Evolutionary conservation across 2,797 vertebrate species (phyloP).

Genomic region (Eupleurogrammus muticus): DNA sequence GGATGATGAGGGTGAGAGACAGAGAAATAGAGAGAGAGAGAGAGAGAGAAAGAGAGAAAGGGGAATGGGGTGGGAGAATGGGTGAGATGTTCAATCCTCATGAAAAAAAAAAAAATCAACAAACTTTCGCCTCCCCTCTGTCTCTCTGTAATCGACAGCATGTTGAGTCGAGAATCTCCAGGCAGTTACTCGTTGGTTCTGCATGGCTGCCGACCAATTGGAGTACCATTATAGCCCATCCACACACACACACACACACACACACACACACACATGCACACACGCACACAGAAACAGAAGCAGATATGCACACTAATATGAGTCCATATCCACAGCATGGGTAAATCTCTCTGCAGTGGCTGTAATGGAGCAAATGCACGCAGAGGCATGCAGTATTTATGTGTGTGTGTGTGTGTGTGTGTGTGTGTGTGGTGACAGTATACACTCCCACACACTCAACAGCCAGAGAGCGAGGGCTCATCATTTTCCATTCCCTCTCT

Average conservation of each 20-base stretch:
- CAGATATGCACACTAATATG: neutral
- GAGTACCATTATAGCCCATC: slow-evolving; percentile 48
- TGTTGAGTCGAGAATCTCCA: slow-evolving; percentile 52
- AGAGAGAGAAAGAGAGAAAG: neutral
- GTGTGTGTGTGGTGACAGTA: neutral
- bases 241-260: slow-evolving; percentile 4
- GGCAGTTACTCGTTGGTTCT: slow-evolving; percentile 49
- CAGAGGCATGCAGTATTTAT: no score
- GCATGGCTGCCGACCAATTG: slow-evolving; percentile 48
- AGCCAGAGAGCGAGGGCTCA: neutral
- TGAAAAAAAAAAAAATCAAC: slow-evolving; percentile 39
- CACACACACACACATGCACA: slow-evolving; percentile 19
- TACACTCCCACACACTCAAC: neutral
- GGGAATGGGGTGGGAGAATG: slow-evolving; percentile 12
- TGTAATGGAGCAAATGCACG: slow-evolving; percentile 15
- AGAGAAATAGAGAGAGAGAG: neutral
- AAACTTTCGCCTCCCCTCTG: slow-evolving; percentile 2
- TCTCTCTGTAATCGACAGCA: slow-evolving; percentile 37
- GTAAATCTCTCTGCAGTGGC: slow-evolving; percentile 16
- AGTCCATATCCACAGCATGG: slow-evolving; percentile 2
- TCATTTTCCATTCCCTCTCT: slow-evolving; percentile 18
- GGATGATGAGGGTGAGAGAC: slow-evolving; percentile 28
- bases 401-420: neutral
- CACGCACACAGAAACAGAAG: neutral
- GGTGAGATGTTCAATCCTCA: slow-evolving; percentile 7